Conservation (phyloP, 2,113 vertebrate genomes). For the Sebastes schlegelii region DNA sequence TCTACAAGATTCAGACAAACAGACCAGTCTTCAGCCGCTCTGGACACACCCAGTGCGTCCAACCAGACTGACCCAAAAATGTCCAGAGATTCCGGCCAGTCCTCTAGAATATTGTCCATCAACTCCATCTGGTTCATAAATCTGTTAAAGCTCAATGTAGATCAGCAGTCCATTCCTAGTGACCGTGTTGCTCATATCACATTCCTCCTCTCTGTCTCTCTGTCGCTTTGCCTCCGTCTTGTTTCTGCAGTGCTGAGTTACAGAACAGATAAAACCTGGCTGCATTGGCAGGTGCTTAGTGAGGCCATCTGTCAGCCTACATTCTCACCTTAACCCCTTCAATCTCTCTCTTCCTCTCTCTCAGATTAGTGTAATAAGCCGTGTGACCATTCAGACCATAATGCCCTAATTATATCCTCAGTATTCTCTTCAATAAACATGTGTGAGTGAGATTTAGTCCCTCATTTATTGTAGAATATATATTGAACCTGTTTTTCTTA, state of each 20-base stretch:
- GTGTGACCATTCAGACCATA: neutral
- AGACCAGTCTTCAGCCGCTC: conserved; percentile 62
- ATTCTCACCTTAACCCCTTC: conserved; percentile 23
- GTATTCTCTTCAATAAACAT: conserved; percentile 9
- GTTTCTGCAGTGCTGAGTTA: conserved; percentile 12
- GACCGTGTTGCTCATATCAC: neutral
- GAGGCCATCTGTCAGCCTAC: conserved; percentile 72
- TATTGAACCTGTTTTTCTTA: neutral
- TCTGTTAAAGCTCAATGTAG: neutral
- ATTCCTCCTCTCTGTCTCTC: neutral
- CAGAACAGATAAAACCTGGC: conserved; percentile 44
- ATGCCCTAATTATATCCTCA: neutral
- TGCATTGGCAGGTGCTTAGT: conserved; percentile 63
- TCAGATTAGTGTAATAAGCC: conserved; percentile 38
- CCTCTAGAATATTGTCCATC: conserved; percentile 55
- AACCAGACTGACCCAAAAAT: conserved; percentile 74
- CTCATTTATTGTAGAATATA: neutral
- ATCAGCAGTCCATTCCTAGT: neutral
- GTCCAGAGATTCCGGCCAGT: conserved; percentile 67
- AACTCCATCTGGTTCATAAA: conserved; percentile 42
- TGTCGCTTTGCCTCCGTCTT: neutral
- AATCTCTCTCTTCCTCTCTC: neutral
- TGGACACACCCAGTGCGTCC: conserved; percentile 50
- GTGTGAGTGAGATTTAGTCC: neutral
- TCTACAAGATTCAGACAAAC: conserved; percentile 73